Conservation (phyloP, 2,888 invertebrate genomes). For the Drosophila stalkeri region DNA sequence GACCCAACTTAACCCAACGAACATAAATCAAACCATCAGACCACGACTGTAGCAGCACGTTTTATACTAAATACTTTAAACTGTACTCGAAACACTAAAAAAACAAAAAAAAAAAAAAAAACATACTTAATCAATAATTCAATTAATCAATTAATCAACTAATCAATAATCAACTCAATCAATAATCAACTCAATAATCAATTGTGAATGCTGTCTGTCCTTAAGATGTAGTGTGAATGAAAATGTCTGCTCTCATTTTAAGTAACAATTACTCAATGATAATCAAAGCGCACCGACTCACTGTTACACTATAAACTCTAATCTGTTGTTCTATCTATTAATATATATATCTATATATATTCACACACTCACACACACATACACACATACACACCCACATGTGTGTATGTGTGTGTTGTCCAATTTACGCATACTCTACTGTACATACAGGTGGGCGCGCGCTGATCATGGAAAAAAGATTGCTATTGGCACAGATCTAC, state of each 20-base stretch:
- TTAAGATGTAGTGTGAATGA: slow-evolving; percentile 52
- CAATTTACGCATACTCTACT: slow-evolving; percentile 59
- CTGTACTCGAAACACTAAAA: slow-evolving; percentile 9
- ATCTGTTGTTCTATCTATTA: slow-evolving; percentile 37
- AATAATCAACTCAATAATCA: slow-evolving; percentile 17
- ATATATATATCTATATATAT: slow-evolving; percentile 35
- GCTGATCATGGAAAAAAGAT: slow-evolving; percentile 71
- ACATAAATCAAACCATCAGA: slow-evolving; percentile 17
- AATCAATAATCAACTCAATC: slow-evolving; percentile 8
- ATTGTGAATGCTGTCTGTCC: slow-evolving; percentile 55
- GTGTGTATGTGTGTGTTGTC: slow-evolving; percentile 38
- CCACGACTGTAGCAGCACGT: slow-evolving; percentile 54
- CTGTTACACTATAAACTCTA: slow-evolving; percentile 39
- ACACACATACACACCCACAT: not conserved
- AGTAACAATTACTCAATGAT: slow-evolving; percentile 10
- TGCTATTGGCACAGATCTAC: slow-evolving; percentile 83
- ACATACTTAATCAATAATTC: slow-evolving; percentile 16
- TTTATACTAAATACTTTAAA: slow-evolving; percentile 18
- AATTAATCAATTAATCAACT: slow-evolving; percentile 17
- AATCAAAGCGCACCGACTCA: slow-evolving; percentile 50
- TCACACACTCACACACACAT: not conserved
- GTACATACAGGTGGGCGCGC: slow-evolving; percentile 50
- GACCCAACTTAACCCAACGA: slow-evolving; percentile 12
- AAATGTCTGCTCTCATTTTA: slow-evolving; percentile 36
- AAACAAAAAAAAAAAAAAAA: slow-evolving; percentile 1